A percentile compares a stretch with the other conserved stretches of the same genome.
Conservation (phyloP, 2,888 invertebrate species). For the Caenorhabditis angaria region DNA sequence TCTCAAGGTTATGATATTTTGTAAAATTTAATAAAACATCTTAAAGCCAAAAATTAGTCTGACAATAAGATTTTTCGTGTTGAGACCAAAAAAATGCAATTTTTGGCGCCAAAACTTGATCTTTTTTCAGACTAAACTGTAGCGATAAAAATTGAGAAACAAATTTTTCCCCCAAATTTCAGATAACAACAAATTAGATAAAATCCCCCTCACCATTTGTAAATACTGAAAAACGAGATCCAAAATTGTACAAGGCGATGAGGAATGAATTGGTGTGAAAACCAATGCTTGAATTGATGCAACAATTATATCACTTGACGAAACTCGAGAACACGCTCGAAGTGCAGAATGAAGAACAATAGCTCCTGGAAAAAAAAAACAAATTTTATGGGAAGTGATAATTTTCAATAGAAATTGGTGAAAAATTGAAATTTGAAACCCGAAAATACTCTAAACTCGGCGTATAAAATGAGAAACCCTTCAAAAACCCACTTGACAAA, state of each 20-base stretch:
- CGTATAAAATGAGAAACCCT: background rate
- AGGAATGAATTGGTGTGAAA: constrained; percentile 51
- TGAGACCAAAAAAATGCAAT: too few species aligned
- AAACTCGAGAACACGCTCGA: constrained; percentile 53
- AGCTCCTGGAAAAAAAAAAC: constrained; percentile 36
- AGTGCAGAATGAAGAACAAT: constrained; percentile 52
- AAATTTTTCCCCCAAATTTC: too few species aligned
- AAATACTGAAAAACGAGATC: constrained; percentile 52
- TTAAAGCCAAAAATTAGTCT: too few species aligned
- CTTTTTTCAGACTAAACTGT: too few species aligned
- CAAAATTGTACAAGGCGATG: constrained; percentile 40
- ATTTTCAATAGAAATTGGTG: too few species aligned
- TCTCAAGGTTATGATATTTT: too few species aligned
- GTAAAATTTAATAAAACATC: too few species aligned
- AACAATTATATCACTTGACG: constrained; percentile 57
- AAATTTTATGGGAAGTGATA: background rate
- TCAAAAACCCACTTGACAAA: constrained; percentile 21
- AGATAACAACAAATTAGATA: background rate
- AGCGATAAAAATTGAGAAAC: too few species aligned
- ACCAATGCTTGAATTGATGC: constrained; percentile 60
- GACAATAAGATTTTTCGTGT: too few species aligned
- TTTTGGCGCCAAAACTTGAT: too few species aligned
- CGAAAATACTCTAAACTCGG: background rate
- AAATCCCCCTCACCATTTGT: constrained; percentile 47
- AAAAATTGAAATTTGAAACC: background rate